Base-by-base conservation (phyloP, 1,140 invertebrate genomes). In the Adoxophyes honmai region DNA sequence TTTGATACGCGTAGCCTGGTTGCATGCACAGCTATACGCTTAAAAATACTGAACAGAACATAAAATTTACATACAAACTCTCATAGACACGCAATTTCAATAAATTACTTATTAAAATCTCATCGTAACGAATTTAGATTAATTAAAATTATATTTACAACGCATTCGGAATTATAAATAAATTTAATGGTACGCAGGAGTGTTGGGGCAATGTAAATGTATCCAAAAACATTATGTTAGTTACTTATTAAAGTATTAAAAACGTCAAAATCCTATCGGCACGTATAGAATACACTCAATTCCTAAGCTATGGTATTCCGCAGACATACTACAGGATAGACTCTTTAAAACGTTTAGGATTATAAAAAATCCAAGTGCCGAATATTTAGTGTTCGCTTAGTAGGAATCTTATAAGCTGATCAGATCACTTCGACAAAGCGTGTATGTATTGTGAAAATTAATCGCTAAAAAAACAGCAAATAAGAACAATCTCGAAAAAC, bases 51-150 rank as follows among this genome's bases (percentile, higher is more conserved):
- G 81, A 86, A 86, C 81, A 78, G 79, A 86, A 86, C 74, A 73
- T 86, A 86, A 81, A 86, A 86, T 87, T 87, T 85, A 85, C 81
- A 83, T 71, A 76, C 68, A 81, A 84, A 77, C 75, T 66, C 73
- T 65, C 62, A 69, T 78, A 76, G 57, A 70, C 66, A 72, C 54
- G 60, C 55, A 52, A 59, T 75, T 74, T 75, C 34, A 82, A 79
- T 81, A 81, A 85, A 78, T 81, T 75, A 76, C 69, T 67, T 68
- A 65, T 73, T 55, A 65, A 69, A 63, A 57, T 66, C 62, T 64
- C 63, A 55, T 66, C 59, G 54, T 72, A 83, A 86, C 81, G 75
- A 66, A 79, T 73, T 79, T 70, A 57, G 67, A 68, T 62, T 62
- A 77, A 56, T 62, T 61, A 65, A 71, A 68, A 68, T 71, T 59